phyloP scores from a whole-genome alignment of 2,113 vertebrate species.

The Pluvialis apricaria region DNA sequence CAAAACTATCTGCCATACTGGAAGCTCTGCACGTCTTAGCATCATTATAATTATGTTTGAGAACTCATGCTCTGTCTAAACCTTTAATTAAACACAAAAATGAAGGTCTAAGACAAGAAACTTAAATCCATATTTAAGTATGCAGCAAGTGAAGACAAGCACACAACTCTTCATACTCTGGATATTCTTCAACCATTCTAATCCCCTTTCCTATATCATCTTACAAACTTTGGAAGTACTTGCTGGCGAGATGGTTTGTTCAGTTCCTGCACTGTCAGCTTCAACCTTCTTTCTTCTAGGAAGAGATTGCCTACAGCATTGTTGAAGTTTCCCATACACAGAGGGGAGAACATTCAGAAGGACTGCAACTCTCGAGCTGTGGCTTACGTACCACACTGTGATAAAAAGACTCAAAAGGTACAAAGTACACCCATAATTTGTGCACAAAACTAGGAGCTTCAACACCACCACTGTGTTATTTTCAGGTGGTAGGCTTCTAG shows the following conservation, averaged over 20 bases:
- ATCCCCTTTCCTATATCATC: neutral
- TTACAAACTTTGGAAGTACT: neutral
- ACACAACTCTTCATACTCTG: neutral
- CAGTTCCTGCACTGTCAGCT: neutral
- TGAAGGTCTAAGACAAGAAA: neutral
- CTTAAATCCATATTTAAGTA: neutral
- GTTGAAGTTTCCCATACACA: neutral
- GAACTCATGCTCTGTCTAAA: neutral
- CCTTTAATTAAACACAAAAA: constrained; percentile 39
- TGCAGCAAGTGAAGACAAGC: neutral
- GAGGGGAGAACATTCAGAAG: neutral
- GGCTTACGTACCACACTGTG: neutral
- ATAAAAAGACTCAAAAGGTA: neutral
- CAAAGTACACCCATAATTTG: neutral
- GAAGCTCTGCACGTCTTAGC: neutral
- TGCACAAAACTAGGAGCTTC: neutral
- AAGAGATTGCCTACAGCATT: neutral
- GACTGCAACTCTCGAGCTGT: neutral
- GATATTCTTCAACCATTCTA: neutral
- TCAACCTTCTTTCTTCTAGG: neutral
- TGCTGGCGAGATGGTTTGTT: neutral
- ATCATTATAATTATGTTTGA: constrained; percentile 1
- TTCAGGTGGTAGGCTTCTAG: no score
- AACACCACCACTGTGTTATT: no score
- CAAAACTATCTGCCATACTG: neutral